Conservation (phyloP, 2,888 invertebrate genomes). For the Eristalinus sepulchralis region DNA sequence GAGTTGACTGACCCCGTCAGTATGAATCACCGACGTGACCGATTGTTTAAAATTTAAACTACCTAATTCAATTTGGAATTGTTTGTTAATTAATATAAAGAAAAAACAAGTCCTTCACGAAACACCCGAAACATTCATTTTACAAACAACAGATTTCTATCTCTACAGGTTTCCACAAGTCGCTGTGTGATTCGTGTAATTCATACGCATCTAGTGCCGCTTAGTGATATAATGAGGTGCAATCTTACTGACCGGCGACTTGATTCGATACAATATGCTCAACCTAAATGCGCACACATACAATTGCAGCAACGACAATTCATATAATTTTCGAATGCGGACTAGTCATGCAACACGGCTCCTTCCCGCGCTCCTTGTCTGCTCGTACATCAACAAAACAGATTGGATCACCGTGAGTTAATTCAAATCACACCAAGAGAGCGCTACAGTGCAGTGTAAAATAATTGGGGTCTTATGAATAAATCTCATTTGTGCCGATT, state of each 20-base stretch:
- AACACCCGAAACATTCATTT: not conserved
- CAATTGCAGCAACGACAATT: conserved; percentile 5
- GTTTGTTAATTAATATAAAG: not conserved
- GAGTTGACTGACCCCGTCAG: not conserved
- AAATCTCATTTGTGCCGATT: conserved; percentile 41
- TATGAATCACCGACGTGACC: not conserved
- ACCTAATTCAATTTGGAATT: not conserved
- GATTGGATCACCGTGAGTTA: conserved; percentile 53
- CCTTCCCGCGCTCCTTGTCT: conserved; percentile 4
- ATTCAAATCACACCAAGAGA: conserved; percentile 48
- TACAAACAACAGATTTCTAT: not conserved
- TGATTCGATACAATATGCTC: not conserved
- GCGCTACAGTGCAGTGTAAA: conserved; percentile 41
- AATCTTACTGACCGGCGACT: conserved; percentile 26
- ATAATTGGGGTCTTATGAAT: conserved; percentile 62
- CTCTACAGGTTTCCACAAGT: not conserved
- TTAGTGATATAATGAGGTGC: conserved; percentile 41
- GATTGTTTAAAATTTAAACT: not conserved
- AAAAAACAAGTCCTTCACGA: not conserved
- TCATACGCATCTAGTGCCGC: not conserved
- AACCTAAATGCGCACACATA: not conserved
- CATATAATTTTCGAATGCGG: conserved; percentile 33
- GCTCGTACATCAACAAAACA: conserved; percentile 30
- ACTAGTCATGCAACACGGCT: conserved; percentile 39
- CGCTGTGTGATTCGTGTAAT: not conserved